Base-by-base conservation (phyloP, 2,797 vertebrate species). In the Pelochelys cantorii region DNA sequence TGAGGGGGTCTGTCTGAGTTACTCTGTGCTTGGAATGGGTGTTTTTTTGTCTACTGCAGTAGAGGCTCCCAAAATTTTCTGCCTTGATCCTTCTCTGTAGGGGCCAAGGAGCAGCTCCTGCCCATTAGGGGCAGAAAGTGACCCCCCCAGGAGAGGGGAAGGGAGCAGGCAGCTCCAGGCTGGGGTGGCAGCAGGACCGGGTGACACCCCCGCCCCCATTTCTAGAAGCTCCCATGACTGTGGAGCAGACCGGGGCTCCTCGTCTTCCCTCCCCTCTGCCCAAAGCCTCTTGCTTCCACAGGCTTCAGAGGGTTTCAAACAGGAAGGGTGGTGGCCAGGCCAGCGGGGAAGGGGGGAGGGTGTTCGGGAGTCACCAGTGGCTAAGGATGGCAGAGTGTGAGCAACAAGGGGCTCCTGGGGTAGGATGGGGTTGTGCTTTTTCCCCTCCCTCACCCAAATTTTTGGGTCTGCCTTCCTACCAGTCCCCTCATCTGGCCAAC, bases 1-100 rank as follows among this genome's bases (percentile, higher is more conserved):
- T 79, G 90, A 77, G 90, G 89, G 42, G 31, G 3, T 84, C 83
- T 68, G 31, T 54, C 91, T 83, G 54, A 86, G 78, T 93, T 83
- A 84, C 59, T 94, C 34, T 68, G 83, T 53, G 54, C 87, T 93
- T 77, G 0, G 65, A 48, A 0, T 25, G 42, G 65, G 31, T 55
- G 75, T 56, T 84, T 62, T 83, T 81, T 31, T 0, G 71, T 4
- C 5, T 78, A 89, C 82, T 68, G 7, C 90, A 86, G 17, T 18
- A 71, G 65, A 71, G n/a, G 34, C n/a, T 22, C 65, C 18, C n/a
- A 34, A 37, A 22, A n/a, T 22, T 34, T 37, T 71, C 62, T 68
- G 31, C 8, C 15, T 68, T 31, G 62, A n/a, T 1, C 31, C 15
- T 68, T 68, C 62, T 68, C n/a, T n/a, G 11, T n/a, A n/a, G n/a